Conservation (phyloP, 2,797 vertebrate species). For the Myripristis jacobus region DNA sequence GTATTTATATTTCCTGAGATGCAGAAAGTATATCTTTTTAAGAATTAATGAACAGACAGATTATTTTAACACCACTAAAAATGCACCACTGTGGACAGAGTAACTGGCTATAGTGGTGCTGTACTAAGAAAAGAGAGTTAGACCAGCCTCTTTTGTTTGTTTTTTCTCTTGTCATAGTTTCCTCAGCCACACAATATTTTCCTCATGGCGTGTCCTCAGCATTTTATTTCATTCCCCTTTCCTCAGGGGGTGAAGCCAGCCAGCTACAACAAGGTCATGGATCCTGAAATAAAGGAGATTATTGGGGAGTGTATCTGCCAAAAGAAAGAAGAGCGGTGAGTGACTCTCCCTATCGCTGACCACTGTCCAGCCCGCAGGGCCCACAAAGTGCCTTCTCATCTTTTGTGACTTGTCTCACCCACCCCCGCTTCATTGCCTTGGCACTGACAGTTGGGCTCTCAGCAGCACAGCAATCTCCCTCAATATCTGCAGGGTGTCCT, state of each 20-base stretch:
- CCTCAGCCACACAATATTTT: conserved; percentile 17
- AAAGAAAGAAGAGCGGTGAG: conserved; percentile 98
- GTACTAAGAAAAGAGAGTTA: background rate
- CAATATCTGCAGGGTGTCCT: conserved; percentile 55
- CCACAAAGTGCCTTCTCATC: conserved; percentile 54
- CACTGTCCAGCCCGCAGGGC: conserved; percentile 23
- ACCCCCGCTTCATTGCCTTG: conserved; percentile 33
- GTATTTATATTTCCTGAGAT: conserved; percentile 1
- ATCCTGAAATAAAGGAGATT: conserved; percentile 99
- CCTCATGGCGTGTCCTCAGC: conserved; percentile 22
- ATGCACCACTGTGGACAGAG: background rate
- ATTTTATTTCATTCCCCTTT: conserved; percentile 53
- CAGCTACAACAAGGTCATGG: conserved; percentile 97
- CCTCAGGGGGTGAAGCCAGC: conserved; percentile 96
- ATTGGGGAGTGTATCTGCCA: conserved; percentile 99
- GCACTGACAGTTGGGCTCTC: conserved; percentile 57
- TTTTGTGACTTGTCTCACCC: conserved; percentile 35
- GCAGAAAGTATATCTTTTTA: conserved; percentile 18
- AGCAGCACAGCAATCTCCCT: conserved; percentile 51
- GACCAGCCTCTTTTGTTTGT: background rate
- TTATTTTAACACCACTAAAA: conserved; percentile 3
- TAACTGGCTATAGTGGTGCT: background rate
- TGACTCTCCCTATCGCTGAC: conserved; percentile 51
- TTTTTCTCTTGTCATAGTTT: conserved; percentile 26
- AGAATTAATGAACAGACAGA: conserved; percentile 3